phyloP scores from a whole-genome alignment of 2,113 vertebrate species.

The Daphoenositta chrysoptera region DNA sequence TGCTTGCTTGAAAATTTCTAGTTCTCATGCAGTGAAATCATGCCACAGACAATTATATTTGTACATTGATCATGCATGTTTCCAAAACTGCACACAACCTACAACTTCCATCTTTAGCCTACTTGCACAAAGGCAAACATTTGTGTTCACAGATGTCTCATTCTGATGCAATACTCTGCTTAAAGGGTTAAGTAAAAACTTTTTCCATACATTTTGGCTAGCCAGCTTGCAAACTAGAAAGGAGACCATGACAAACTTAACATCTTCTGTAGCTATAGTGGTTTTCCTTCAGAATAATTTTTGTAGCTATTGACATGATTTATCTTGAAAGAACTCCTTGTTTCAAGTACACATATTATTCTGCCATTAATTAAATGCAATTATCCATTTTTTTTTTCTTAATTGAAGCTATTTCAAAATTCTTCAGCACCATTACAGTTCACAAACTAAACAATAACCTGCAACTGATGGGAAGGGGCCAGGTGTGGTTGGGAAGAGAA shows the following conservation, averaged over 20 bases:
- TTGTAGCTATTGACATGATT: background rate
- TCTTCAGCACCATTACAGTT: fast-evolving
- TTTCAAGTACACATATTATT: constrained; percentile 36
- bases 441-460: background rate
- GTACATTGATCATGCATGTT: background rate
- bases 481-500: background rate
- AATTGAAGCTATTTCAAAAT: background rate
- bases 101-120: background rate
- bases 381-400: constrained; percentile 15
- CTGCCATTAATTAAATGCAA: constrained; percentile 45
- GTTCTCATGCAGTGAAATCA: background rate
- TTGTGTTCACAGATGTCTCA: background rate
- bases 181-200: background rate
- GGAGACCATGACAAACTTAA: constrained; percentile 61
- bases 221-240: background rate
- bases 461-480: fast-evolving
- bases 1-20: background rate
- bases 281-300: constrained; percentile 5
- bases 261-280: constrained; percentile 56
- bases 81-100: background rate
- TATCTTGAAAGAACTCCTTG: constrained; percentile 32
- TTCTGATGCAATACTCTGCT: background rate
- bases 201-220: constrained; percentile 19
- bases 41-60: background rate
- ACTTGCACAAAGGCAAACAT: background rate